Percentiles rank a stretch among this genome's conserved stretches.
Conservation (phyloP, 2,797 vertebrate species). For the Rhadinocentrus ornatus region DNA sequence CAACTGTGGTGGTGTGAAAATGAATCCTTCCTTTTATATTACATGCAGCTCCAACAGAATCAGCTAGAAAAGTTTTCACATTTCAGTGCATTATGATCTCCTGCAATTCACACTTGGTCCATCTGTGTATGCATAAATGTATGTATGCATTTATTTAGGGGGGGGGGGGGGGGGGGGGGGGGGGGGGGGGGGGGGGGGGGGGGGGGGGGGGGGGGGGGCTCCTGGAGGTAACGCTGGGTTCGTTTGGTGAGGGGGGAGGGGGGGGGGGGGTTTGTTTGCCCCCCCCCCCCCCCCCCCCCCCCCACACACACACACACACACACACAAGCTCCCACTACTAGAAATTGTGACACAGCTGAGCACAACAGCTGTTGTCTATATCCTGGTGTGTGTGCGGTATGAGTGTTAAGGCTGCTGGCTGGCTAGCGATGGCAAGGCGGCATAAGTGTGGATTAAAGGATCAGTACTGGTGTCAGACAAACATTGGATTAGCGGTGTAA, state of each 20-base stretch:
- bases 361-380: constrained; percentile 72
- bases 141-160: constrained; percentile 49
- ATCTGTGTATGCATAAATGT: constrained; percentile 65
- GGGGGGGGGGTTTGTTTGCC: too few relatives aligned
- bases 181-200: too few relatives aligned
- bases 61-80: constrained; percentile 1
- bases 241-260: too few relatives aligned
- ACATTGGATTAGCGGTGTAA: constrained; percentile 81
- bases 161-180: too few relatives aligned
- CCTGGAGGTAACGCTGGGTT: too few relatives aligned
- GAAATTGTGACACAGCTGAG: constrained; percentile 69
- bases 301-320: constrained; percentile 10
- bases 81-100: constrained; percentile 34
- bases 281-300: background rate
- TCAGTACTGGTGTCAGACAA: constrained; percentile 76
- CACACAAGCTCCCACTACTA: background rate
- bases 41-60: constrained; percentile 1
- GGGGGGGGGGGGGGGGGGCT: too few relatives aligned
- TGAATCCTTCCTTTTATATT: background rate
- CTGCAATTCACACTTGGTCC: constrained; percentile 40
- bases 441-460: constrained; percentile 78
- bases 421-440: constrained; percentile 57
- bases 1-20: background rate
- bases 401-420: constrained; percentile 39
- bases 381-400: constrained; percentile 52